These are phyloP conservation scores for Caenorhabditis briggsae DNA, from an alignment of 1,140 invertebrate genomes.

Conservation along the genomic window DNA sequence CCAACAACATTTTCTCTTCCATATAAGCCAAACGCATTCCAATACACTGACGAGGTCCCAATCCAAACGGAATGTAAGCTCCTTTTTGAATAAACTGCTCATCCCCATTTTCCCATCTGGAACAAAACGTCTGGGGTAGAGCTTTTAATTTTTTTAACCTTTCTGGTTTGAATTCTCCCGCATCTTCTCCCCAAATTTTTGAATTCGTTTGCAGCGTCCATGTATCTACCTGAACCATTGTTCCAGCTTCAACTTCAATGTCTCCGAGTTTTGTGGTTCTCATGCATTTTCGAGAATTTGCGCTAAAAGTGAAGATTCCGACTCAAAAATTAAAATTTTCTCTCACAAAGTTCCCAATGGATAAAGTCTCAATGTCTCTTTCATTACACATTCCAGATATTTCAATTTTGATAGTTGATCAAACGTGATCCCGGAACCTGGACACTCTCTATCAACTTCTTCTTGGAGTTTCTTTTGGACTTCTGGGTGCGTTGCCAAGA, in stretches of 20 bases:
- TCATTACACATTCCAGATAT: constrained; percentile 72
- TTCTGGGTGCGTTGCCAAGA: constrained; percentile 82
- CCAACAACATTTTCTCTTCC: constrained; percentile 82
- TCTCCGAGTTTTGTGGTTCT: background rate
- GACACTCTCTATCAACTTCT: constrained; percentile 82
- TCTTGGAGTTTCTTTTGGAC: constrained; percentile 81
- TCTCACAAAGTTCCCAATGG: constrained; percentile 71
- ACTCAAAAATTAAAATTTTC: constrained; percentile 13
- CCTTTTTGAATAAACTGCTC: constrained; percentile 27
- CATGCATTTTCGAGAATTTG: constrained; percentile 12
- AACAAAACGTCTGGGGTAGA: background rate
- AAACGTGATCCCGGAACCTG: constrained; percentile 69
- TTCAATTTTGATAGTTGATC: constrained; percentile 72
- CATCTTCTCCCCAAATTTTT: constrained; percentile 75
- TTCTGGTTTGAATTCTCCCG: constrained; percentile 61
- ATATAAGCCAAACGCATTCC: constrained; percentile 83
- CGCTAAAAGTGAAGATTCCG: background rate
- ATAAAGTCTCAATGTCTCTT: constrained; percentile 73
- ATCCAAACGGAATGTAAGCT: constrained; percentile 80
- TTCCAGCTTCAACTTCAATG: constrained; percentile 76
- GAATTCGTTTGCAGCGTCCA: constrained; percentile 78
- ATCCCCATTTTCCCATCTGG: constrained; percentile 52
- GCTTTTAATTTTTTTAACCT: constrained; percentile 13
- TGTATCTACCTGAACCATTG: constrained; percentile 77
- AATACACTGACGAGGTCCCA: constrained; percentile 80